Evolutionary conservation across 2,113 vertebrate genomes (phyloP).

Genomic region (Seriola aureovittata): DNA sequence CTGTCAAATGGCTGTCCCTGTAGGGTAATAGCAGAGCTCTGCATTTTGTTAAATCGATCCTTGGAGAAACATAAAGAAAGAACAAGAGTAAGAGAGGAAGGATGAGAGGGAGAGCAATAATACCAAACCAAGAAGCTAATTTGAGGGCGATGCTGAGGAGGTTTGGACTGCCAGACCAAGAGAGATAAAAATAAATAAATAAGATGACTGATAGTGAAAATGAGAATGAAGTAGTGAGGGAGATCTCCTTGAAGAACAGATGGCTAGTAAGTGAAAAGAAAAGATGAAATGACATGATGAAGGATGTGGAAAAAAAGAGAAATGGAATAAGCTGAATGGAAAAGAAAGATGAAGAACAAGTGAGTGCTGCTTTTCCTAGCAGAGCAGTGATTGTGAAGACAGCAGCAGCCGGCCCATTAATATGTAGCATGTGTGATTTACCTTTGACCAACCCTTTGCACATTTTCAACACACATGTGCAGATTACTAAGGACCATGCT

Average conservation of each 20-base stretch:
- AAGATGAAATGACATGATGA: slow-evolving; percentile 37
- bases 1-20: slow-evolving; percentile 72
- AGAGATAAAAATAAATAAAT: not conserved
- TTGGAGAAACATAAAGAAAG: slow-evolving; percentile 62
- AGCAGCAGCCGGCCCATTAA: not conserved
- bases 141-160: slow-evolving; percentile 44
- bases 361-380: not conserved
- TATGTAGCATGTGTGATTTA: slow-evolving; percentile 11
- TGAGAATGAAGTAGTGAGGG: slow-evolving; percentile 14
- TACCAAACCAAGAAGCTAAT: slow-evolving; percentile 50
- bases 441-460: slow-evolving; percentile 10
- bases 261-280: slow-evolving; percentile 47
- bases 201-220: slow-evolving; percentile 46
- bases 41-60: slow-evolving; percentile 77
- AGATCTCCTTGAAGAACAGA: slow-evolving; percentile 42
- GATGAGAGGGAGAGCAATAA: slow-evolving; percentile 48
- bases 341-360: not conserved
- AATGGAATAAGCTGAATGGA: slow-evolving; percentile 5
- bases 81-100: slow-evolving; percentile 41
- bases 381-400: not conserved
- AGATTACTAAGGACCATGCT: slow-evolving; percentile 1
- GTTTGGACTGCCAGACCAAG: slow-evolving; percentile 25
- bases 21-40: slow-evolving; percentile 74
- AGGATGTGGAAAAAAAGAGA: slow-evolving; percentile 16
- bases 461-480: slow-evolving; percentile 11